Percentiles rank a stretch among this genome's conserved stretches.
phyloP scores from a whole-genome alignment of 2,797 vertebrate genomes.

The Cirrhinus molitorella region DNA sequence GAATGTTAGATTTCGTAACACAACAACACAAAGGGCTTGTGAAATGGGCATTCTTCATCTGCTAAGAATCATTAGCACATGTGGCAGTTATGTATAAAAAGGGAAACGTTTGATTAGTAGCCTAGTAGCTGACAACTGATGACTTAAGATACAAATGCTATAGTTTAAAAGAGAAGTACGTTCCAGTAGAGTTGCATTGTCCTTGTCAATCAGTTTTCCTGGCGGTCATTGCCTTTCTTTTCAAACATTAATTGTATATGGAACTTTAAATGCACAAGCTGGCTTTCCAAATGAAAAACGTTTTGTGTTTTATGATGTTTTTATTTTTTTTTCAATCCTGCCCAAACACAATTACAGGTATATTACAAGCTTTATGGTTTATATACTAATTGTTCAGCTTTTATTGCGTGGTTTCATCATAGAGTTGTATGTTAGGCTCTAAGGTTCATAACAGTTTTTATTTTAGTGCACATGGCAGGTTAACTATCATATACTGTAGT shows the following conservation, averaged over 20 bases:
- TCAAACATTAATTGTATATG: background rate
- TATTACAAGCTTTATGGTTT: background rate
- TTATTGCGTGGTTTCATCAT: background rate
- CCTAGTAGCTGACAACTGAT: background rate
- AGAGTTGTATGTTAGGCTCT: background rate
- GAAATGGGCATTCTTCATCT: background rate
- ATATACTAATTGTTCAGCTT: background rate
- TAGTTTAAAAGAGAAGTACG: background rate
- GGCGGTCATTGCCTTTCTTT: background rate
- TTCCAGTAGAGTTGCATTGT: background rate
- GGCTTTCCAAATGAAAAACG: background rate
- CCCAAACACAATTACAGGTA: background rate
- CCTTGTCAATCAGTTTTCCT: background rate
- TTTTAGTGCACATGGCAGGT: background rate
- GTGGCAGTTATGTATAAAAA: background rate
- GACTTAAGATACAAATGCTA: background rate
- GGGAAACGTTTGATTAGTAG: background rate
- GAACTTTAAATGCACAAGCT: constrained; percentile 9
- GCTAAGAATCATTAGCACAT: background rate
- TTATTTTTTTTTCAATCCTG: background rate
- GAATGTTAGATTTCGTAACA: background rate
- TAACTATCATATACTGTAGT: background rate
- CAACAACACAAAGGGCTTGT: constrained; percentile 4
- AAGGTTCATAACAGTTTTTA: background rate
- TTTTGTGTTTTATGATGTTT: background rate